Evolutionary conservation across 2,888 invertebrate species (phyloP).

Genomic region (Euspilapteryx auroguttella): DNA sequence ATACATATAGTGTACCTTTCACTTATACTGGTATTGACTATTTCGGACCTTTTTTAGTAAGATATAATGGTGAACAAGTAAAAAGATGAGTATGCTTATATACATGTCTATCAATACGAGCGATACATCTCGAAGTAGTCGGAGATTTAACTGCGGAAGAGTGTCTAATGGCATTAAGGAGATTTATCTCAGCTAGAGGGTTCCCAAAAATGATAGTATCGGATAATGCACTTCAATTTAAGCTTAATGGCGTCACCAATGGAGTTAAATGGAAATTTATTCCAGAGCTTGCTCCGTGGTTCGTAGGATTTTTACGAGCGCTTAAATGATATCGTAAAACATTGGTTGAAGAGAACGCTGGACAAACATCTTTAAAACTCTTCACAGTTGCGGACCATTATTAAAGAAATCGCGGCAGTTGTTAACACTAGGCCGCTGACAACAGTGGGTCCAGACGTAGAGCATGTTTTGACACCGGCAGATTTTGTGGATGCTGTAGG

Average conservation of each 20-base stretch:
- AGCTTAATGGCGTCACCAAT: slow-evolving; percentile 6
- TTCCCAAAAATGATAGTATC: slow-evolving; percentile 7
- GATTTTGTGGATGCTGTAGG: no score
- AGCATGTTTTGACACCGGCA: slow-evolving; percentile 3
- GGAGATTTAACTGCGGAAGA: slow-evolving; percentile 11
- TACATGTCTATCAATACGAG: slow-evolving; percentile 11
- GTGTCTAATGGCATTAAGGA: slow-evolving; percentile 9
- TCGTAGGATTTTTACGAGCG: slow-evolving; percentile 11
- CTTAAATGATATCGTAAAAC: slow-evolving; percentile 4
- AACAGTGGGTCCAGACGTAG: slow-evolving; percentile 2
- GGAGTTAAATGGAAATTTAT: slow-evolving; percentile 10
- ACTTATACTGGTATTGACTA: slow-evolving; percentile 10
- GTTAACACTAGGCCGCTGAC: slow-evolving; percentile 6
- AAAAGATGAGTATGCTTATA: slow-evolving; percentile 10
- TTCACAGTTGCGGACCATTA: slow-evolving; percentile 1
- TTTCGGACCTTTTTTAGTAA: slow-evolving; percentile 8
- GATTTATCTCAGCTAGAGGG: slow-evolving; percentile 7
- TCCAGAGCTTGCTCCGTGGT: slow-evolving; percentile 9
- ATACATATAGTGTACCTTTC: slow-evolving; percentile 7
- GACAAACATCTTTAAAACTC: neutral
- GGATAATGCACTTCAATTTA: slow-evolving; percentile 11
- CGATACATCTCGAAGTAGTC: slow-evolving; percentile 12
- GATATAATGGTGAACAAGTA: neutral
- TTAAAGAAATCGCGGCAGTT: slow-evolving; percentile 3
- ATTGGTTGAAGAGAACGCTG: slow-evolving; percentile 4